Percentiles rank a stretch among this genome's conserved stretches.
These are phyloP conservation scores for Sebastes alutus DNA, from an alignment of 2,797 vertebrate genomes.

Conservation along the genomic window DNA sequence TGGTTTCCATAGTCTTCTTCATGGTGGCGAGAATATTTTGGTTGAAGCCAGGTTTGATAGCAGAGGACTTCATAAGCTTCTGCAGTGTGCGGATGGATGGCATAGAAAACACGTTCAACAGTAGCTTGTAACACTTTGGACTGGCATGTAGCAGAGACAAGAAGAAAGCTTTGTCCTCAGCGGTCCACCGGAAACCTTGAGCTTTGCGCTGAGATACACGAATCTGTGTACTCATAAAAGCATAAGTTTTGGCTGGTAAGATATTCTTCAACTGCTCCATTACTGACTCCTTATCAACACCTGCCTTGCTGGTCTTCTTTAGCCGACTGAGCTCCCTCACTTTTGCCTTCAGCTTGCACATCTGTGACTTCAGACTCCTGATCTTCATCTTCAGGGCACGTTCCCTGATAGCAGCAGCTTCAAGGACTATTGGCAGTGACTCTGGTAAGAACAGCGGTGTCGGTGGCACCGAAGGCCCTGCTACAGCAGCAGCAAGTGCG, in stretches of 20 bases:
- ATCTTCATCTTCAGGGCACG: not conserved
- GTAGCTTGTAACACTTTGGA: constrained; percentile 14
- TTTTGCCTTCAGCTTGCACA: not conserved
- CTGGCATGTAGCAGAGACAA: constrained; percentile 9
- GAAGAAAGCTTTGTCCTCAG: constrained; percentile 12
- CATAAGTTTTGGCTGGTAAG: constrained; percentile 16
- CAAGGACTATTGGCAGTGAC: not conserved
- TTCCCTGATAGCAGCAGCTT: not conserved
- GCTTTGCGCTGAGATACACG: not conserved
- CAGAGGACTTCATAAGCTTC: not conserved
- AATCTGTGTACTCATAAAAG: constrained; percentile 21
- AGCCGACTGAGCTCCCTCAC: not conserved
- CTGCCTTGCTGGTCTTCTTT: too few species aligned
- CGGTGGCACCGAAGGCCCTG: not conserved
- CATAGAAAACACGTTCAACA: constrained; percentile 1
- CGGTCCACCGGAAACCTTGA: constrained; percentile 12
- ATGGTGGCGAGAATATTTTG: not conserved
- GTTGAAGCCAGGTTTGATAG: not conserved
- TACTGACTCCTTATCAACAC: not conserved
- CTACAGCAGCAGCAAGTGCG: not conserved
- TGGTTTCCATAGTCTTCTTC: not conserved
- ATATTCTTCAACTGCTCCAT: constrained; percentile 6
- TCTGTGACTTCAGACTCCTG: not conserved
- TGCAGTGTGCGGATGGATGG: constrained; percentile 19
- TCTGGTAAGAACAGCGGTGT: not conserved